Evolutionary conservation across 92 coral and sea anemone genomes (phyloP), one percentile per base, ranked within the genome.

Genomic region (Bergia puertoricense): DNA sequence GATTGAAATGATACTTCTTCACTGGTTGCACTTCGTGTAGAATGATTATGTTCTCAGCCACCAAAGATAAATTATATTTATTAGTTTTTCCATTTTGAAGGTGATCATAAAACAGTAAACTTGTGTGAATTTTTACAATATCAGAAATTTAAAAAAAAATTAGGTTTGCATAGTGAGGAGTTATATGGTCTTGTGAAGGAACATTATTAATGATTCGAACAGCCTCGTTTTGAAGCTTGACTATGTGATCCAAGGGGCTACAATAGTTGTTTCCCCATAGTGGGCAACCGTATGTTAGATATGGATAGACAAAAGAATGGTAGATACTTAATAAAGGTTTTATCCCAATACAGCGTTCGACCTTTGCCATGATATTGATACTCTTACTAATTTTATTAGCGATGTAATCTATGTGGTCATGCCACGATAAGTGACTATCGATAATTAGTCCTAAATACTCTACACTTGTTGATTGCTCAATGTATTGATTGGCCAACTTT

Each of bases 151-250:
- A 65, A 11, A 83, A 43, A 36, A 83, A 30, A 74, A 42, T 40
- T 74, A 73, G 41, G 51, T 68, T n/a, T 48, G 56, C 66, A 74
- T 85, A 74, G 39, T 85, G 88, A 13, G 89, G 89, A 86, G 30
- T 30, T 30, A 30, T 30, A 30, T 30, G 30, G 30, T 30, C 30
- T 30, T 30, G 30, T 30, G 30, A 30, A 30, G 30, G 30, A 30
- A 30, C 89, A 45, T 87, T 69, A 79, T 50, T 78, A 23, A 87
- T 87, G 18, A 86, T 87, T 23, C 62, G 80, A n/a, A 87, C 16
- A 7, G 76, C 90, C 66, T 88, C 79, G 73, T 88, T 88, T 66
- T 78, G 90, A 13, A 88, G 85, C 72, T 72, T 42, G 14, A 88
- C 67, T 14, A 86, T 67, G 14, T 59, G 89, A 4, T 40, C 50